Evolutionary conservation across 1,140 invertebrate genomes (phyloP), one percentile per base, ranked within the genome.

Genomic region (Drosophila lacertosa): DNA sequence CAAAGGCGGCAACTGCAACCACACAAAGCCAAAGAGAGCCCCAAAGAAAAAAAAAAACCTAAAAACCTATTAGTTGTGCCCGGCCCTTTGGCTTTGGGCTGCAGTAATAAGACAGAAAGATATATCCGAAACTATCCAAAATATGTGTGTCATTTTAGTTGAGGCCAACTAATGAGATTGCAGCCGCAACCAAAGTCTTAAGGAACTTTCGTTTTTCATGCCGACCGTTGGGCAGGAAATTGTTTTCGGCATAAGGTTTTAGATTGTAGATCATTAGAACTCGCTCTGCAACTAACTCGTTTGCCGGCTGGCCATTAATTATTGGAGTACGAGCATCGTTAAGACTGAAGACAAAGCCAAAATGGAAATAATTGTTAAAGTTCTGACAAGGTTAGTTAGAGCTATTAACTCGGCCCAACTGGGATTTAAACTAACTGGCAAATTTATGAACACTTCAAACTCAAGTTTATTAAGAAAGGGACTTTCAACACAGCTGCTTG

Each of bases 161-260:
- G 9, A 22, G 71, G 58, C 57, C 76, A 74, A 72, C 79, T 79
- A 83, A 83, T 83, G 71, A 54, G 75, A 65, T 54, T 67, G 53
- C 44, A 47, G 62, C 20, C 15, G 13, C 6, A 37, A 18, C 63
- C 59, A 53, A 57, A 50, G 15, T 20, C 26, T 74, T 29, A 40
- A 55, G 63, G 45, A 62, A 83, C 80, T 83, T 83, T 83, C 80
- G 81, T 80, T 83, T 83, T 83, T 73, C 44, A 67, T 53, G 71
- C 62, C 60, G 70, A 74, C 64, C 74, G 45, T 66, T 66, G 55
- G 70, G 71, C 80, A 79, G 79, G 79, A 83, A 83, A 83, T 83
- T 51, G 71, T 62, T 63, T 78, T 70, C 18, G 42, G 50, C 29
- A 57, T 70, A 47, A 48, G 37, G 10, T 32, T 42, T 67, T 59